phyloP scores from a whole-genome alignment of 2,888 invertebrate species.

The Ceraclea dissimilis region DNA sequence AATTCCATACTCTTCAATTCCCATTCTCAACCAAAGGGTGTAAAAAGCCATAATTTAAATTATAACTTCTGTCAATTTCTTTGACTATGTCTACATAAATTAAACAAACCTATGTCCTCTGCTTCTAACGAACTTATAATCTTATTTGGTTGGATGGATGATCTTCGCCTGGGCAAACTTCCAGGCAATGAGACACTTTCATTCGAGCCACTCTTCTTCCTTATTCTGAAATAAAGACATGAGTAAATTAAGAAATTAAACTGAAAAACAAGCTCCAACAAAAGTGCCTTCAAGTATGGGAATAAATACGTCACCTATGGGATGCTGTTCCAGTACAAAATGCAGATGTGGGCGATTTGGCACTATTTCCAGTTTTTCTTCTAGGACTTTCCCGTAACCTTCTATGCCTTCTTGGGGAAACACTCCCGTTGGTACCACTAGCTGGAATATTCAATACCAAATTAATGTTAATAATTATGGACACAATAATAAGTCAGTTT shows the following conservation, averaged over 20 bases:
- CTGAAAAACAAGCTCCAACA: too few relatives aligned
- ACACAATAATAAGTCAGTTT: too few relatives aligned
- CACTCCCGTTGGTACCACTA: slow-evolving; percentile 37
- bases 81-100: not conserved
- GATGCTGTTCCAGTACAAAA: slow-evolving; percentile 35
- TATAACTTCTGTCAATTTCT: not conserved
- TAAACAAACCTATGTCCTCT: slow-evolving; percentile 35
- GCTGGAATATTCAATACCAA: too few relatives aligned
- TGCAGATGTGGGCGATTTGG: slow-evolving; percentile 48
- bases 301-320: slow-evolving; percentile 38
- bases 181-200: slow-evolving; percentile 59
- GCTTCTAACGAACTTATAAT: slow-evolving; percentile 46
- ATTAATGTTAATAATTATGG: too few relatives aligned
- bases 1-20: too few relatives aligned
- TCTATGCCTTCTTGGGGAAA: slow-evolving; percentile 54
- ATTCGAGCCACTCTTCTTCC: slow-evolving; percentile 48
- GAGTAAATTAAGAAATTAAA: slow-evolving; percentile 18
- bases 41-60: too few relatives aligned
- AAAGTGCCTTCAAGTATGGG: not conserved
- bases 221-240: slow-evolving; percentile 23
- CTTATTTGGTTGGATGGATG: slow-evolving; percentile 46
- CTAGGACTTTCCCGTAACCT: slow-evolving; percentile 58
- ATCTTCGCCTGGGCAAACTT: slow-evolving; percentile 55
- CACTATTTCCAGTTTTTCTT: slow-evolving; percentile 51
- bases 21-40: too few relatives aligned